phyloP scores from a whole-genome alignment of 2,888 invertebrate species.

The Bhutanitis thaidina region DNA sequence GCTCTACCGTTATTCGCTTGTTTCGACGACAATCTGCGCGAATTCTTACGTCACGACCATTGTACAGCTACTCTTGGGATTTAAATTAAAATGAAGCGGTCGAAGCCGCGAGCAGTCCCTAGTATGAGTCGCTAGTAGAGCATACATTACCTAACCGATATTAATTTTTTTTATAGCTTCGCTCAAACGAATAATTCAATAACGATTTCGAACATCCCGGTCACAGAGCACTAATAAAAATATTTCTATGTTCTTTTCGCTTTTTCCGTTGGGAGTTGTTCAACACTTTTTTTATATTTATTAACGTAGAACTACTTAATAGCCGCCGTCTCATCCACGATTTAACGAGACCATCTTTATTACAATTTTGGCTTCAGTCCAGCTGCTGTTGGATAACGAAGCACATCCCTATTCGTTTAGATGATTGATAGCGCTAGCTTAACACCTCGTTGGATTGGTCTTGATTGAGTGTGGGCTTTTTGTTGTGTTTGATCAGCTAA shows the following conservation, averaged over 20 bases:
- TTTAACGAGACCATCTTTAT: conserved; percentile 70
- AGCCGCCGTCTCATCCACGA: conserved; percentile 53
- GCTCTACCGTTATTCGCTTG: too few species aligned
- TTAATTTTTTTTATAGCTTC: conserved; percentile 2
- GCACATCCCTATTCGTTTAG: conserved; percentile 39
- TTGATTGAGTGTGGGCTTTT: conserved; percentile 76
- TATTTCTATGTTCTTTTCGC: conserved; percentile 12
- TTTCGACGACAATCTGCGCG: too few species aligned
- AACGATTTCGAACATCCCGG: background rate
- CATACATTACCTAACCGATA: too few species aligned
- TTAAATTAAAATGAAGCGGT: too few species aligned
- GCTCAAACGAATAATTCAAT: conserved; percentile 15
- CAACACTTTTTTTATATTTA: conserved; percentile 30
- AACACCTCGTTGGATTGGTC: conserved; percentile 68
- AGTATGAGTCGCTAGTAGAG: too few species aligned
- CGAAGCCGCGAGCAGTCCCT: too few species aligned
- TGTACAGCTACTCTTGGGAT: too few species aligned
- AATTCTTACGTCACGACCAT: too few species aligned
- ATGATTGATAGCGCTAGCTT: conserved; percentile 73
- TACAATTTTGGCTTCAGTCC: conserved; percentile 70
- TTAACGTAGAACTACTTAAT: conserved; percentile 42
- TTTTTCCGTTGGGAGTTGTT: conserved; percentile 7
- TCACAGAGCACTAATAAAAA: conserved; percentile 16
- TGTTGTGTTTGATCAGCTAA: conserved; percentile 74
- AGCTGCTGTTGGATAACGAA: conserved; percentile 53